phyloP scores from a whole-genome alignment of 2,888 invertebrate genomes.

The Germaria angustata region DNA sequence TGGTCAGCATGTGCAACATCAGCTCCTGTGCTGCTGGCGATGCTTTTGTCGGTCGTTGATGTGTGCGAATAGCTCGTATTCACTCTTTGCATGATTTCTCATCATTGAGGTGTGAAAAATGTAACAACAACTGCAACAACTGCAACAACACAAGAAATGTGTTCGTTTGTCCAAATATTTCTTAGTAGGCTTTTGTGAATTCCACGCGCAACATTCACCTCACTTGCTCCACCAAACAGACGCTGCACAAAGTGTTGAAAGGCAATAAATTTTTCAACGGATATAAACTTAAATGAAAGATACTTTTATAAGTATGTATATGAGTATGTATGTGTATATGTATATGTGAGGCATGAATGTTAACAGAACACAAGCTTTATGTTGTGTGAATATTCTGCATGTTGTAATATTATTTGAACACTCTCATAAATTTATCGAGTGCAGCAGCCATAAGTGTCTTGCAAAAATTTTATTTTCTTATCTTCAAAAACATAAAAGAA shows the following conservation, averaged over 20 bases:
- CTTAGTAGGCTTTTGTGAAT: constrained; percentile 2
- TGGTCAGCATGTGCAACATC: neutral
- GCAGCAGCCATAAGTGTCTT: neutral
- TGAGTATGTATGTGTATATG: neutral
- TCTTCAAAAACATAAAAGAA: constrained; percentile 22
- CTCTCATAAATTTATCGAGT: neutral
- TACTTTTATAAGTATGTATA: neutral
- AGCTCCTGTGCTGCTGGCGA: neutral
- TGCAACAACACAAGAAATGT: neutral
- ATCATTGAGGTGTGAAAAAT: constrained; percentile 28
- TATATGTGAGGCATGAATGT: no score
- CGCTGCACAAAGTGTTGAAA: constrained; percentile 40
- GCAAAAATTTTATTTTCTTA: constrained; percentile 30
- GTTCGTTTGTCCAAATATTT: constrained; percentile 19
- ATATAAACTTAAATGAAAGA: constrained; percentile 46
- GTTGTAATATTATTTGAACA: constrained; percentile 2
- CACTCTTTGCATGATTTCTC: constrained; percentile 17
- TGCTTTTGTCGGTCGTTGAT: neutral
- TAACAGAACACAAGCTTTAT: neutral
- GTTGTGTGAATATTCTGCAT: constrained; percentile 11
- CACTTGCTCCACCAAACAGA: constrained; percentile 18
- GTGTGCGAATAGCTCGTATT: constrained; percentile 20
- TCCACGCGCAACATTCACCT: neutral
- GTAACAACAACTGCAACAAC: neutral
- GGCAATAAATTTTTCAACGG: constrained; percentile 41